Evolutionary conservation across 2,888 invertebrate species (phyloP), one percentile per base, ranked within the genome.

Genomic region (Drosophila infuscata): DNA sequence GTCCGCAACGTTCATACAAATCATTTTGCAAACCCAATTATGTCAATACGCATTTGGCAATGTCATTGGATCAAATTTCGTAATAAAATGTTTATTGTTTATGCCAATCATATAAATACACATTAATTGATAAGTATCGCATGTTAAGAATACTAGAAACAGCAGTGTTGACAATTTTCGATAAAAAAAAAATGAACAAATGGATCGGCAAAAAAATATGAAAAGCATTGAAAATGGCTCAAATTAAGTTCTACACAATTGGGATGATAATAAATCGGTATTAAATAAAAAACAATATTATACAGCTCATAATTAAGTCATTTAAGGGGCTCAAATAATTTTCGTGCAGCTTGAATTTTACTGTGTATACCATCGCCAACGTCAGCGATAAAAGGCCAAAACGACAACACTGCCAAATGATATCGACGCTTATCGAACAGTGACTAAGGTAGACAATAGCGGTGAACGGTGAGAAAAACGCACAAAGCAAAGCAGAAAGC

Each of bases 391-490:
- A 46, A 8, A 46, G 8, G 15, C 20, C 20, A 46, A 25, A 15
- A 25, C 46, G 25, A 8, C 46, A 46, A 46, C 46, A 46, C 46
- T 46, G 46, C 8, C 60, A 68, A 57, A 5, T 3, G 49, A 29
- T 56, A 64, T 64, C 59, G 46, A 17, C 51, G 25, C 33, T 62
- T 35, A 15, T 36, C 57, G 30, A 41, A 56, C 35, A 74, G 54
- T 48, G 36, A 51, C 33, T 49, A 56, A 65, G 49, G 71, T 11
- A 3, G 52, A 74, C 54, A 65, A 33, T 60, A 54, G 33, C 54
- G 67, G 51, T 41, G 46, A 52, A 62, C 41, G 76, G 77, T 77
- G 63, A 77, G 59, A 60, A 63, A 62, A 71, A 77, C 77, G 74
- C 63, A 74, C 52, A 71, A 63, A 74, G 77, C 71, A 51, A 51